Conservation (phyloP, 2,888 invertebrate genomes). For the Leptinotarsa rubiginosa region DNA sequence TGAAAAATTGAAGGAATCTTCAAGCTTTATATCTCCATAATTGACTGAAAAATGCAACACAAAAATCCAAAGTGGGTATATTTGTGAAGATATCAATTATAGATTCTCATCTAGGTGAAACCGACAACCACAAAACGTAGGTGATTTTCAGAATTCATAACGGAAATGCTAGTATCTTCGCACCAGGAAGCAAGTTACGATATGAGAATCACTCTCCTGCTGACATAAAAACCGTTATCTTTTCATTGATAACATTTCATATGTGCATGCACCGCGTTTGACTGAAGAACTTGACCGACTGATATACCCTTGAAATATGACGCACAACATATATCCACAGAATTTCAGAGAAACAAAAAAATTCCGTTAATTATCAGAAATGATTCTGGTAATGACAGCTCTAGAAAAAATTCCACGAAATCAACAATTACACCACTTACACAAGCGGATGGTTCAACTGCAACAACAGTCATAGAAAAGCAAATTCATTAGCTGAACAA, state of each 20-base stretch:
- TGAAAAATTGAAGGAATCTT: too few species aligned
- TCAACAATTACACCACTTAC: too few species aligned
- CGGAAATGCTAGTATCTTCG: background rate
- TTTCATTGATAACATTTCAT: background rate
- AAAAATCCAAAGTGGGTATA: too few species aligned
- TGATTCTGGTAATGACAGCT: too few species aligned
- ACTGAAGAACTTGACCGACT: background rate
- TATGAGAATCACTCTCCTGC: background rate
- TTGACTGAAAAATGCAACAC: too few species aligned
- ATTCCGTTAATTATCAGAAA: too few species aligned
- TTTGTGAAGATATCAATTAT: background rate
- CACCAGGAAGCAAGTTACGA: slow-evolving; percentile 1
- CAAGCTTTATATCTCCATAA: too few species aligned
- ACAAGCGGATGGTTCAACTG: too few species aligned
- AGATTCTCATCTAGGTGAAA: background rate
- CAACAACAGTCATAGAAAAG: too few species aligned
- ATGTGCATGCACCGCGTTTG: background rate
- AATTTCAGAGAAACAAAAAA: too few species aligned
- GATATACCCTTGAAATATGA: background rate
- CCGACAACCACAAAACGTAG: background rate
- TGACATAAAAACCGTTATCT: slow-evolving; percentile 9
- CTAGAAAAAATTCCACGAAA: too few species aligned
- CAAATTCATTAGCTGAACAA: too few species aligned
- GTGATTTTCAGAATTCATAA: slow-evolving; percentile 5
- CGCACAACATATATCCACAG: background rate